Evolutionary conservation across 2,113 vertebrate genomes (phyloP), one percentile per base, ranked within the genome.

Genomic region (Cyanoramphus novaezelandiae): DNA sequence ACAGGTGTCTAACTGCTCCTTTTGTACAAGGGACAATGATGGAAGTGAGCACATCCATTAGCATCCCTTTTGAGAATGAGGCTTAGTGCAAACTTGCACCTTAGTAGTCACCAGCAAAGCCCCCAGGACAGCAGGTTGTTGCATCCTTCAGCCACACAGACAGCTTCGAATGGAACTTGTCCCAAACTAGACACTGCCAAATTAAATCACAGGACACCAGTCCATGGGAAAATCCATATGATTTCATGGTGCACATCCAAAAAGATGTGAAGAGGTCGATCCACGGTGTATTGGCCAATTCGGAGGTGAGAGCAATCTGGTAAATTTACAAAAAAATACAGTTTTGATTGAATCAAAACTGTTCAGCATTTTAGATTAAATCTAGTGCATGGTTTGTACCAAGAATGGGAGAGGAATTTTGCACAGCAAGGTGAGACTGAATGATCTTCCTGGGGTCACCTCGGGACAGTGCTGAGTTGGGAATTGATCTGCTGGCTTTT

Each of bases 11-110:
- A 49, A 25, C 25, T 24, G 17, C 43, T 90, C 11, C 55, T 71
- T 1, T 11, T 59, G 1, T 13, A 9, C 8, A 29, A 41, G 23
- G 9, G 5, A 49, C 15, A 35, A 2, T 0, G 2, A 24, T 15
- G 65, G 39, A 59, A 78, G 37, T 14, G n/a, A 75, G 29, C 21
- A 50, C 19, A 43, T 13, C 39, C 21, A 0, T 59, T 43, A 33
- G 17, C 15, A 37, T 37, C 46, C 31, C 0, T 0, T 49, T 44
- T 49, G 65, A 57, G 43, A 43, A 43, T 41, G 7, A 72, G 29
- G 31, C 3, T 41, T 57, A 46, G 14, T 78, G 41, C 28, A 72
- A 21, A n/a, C 18, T n/a, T 29, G 4, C 10, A 20, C 19, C 6
- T 85, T 43, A 11, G 7, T 24, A 28, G 9, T 63, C 67, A 50